Evolutionary conservation across 2,888 invertebrate species (phyloP).

Genomic region (Tipula unca): DNA sequence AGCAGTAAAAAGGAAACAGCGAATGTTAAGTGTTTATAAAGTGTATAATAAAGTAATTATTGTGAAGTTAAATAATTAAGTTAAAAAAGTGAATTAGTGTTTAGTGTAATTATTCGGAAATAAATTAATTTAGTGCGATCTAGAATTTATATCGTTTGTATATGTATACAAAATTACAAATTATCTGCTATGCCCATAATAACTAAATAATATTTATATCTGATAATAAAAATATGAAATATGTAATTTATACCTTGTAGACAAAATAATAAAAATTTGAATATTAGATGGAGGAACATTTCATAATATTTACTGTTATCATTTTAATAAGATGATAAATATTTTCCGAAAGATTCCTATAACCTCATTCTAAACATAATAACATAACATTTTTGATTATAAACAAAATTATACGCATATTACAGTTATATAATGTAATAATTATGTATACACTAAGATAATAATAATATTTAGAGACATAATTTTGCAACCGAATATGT

Average conservation of each 20-base stretch:
- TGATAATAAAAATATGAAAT: neutral
- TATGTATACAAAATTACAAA: too few species aligned
- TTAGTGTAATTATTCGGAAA: too few species aligned
- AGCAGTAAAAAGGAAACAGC: too few species aligned
- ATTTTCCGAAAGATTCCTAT: neutral
- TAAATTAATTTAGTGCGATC: too few species aligned
- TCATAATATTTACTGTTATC: neutral
- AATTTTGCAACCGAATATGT: neutral
- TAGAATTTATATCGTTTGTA: too few species aligned
- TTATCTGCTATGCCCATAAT: too few species aligned
- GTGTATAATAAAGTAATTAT: too few species aligned
- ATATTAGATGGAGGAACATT: neutral
- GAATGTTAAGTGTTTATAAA: too few species aligned
- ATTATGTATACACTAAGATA: neutral
- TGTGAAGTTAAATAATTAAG: too few species aligned
- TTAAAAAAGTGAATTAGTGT: too few species aligned
- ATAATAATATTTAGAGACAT: neutral
- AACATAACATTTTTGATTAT: neutral
- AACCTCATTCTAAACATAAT: neutral
- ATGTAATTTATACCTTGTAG: neutral
- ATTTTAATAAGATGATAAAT: slow-evolving; percentile 1
- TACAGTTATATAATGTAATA: neutral
- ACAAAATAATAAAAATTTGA: neutral
- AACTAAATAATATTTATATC: neutral
- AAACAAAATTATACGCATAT: neutral